A percentile compares a stretch with the other conserved stretches of the same genome.
These are phyloP conservation scores for Holothuria scabra DNA, from an alignment of 53 echinoderm and acorn worm genomes.

Conservation along the genomic window DNA sequence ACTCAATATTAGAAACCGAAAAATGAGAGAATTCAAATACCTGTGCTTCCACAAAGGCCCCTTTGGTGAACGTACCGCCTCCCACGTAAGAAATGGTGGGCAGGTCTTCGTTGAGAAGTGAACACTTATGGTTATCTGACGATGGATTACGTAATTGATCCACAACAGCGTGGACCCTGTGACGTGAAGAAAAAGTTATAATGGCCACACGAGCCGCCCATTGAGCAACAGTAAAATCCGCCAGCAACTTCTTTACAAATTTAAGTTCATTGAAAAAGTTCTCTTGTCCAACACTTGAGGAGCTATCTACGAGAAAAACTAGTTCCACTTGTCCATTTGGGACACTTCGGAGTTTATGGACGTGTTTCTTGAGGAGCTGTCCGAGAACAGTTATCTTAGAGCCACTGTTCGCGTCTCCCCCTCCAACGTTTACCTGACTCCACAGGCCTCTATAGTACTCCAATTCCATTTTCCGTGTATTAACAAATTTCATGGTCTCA, in stretches of 20 bases:
- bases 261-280: conserved; percentile 97
- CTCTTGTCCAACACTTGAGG: conserved; percentile 86
- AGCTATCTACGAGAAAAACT: conserved; percentile 92
- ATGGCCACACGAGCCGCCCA: conserved; percentile 85
- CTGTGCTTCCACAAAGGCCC: conserved; percentile 82
- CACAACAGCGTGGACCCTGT: conserved; percentile 77
- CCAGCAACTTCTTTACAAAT: conserved; percentile 88
- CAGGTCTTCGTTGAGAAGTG: conserved; percentile 82
- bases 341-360: conserved; percentile 72
- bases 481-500: background rate
- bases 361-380: conserved; percentile 72
- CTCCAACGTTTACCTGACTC: conserved; percentile 51
- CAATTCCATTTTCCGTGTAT: conserved; percentile 1
- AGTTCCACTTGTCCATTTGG: conserved; percentile 80
- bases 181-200: conserved; percentile 84
- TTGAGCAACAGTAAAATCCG: conserved; percentile 85
- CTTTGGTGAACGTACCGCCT: conserved; percentile 92
- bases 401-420: conserved; percentile 27
- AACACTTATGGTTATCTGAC: conserved; percentile 78
- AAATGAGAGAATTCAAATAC: conserved; percentile 33
- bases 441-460: conserved; percentile 51
- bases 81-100: conserved; percentile 89
- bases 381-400: conserved; percentile 73
- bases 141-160: conserved; percentile 76
- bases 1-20: no score